These are phyloP conservation scores for Pangasianodon gigas DNA, from an alignment of 2,113 vertebrate genomes.

Conservation along the genomic window DNA sequence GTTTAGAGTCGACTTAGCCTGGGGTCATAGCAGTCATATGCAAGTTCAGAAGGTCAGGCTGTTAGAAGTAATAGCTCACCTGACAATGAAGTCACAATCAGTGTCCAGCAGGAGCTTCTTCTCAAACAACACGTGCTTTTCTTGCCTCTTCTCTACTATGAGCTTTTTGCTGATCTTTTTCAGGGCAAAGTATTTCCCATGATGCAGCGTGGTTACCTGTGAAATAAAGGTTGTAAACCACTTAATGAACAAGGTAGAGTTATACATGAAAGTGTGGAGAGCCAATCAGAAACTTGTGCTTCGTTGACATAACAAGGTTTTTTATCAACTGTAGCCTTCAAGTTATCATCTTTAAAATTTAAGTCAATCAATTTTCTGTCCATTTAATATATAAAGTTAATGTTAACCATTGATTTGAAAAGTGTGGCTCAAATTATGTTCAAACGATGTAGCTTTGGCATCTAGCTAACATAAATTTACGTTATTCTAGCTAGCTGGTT, in stretches of 20 bases:
- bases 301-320: no score
- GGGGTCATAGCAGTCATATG: background rate
- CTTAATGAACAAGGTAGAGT: background rate
- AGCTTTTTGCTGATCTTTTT: slow-evolving; percentile 78
- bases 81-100: slow-evolving; percentile 76
- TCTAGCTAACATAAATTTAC: background rate
- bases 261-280: no score
- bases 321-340: no score
- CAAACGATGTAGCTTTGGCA: background rate
- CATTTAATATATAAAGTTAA: background rate
- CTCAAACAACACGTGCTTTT: slow-evolving; percentile 77
- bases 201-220: slow-evolving; percentile 70
- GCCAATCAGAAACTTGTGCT: no score
- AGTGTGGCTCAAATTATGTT: background rate
- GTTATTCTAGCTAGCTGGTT: background rate
- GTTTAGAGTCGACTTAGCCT: background rate
- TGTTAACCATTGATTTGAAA: background rate
- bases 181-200: slow-evolving; percentile 74
- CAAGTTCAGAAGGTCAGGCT: background rate
- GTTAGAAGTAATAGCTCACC: slow-evolving; percentile 54
- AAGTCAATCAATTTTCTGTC: no score
- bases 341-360: no score
- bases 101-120: slow-evolving; percentile 71
- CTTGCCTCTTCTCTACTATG: slow-evolving; percentile 74
- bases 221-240: background rate